Conservation (phyloP, 2,888 invertebrate genomes). For the Hypercompe scribonia region DNA sequence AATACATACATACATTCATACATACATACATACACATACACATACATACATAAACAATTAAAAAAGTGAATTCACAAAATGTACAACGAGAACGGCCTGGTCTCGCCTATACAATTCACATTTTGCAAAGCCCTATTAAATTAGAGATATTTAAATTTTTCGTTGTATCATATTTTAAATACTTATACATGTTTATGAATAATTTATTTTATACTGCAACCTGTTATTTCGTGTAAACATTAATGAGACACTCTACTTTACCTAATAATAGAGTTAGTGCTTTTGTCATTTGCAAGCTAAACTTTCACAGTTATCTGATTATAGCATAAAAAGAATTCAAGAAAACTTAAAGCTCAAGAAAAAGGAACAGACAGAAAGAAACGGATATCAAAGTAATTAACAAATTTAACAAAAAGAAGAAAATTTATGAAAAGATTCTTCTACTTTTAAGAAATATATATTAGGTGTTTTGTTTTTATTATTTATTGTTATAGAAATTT, state of each 20-base stretch:
- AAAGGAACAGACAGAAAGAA: not conserved
- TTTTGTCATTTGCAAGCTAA: not conserved
- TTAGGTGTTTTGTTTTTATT: not conserved
- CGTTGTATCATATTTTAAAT: not conserved
- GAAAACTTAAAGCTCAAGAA: not conserved
- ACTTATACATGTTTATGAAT: not conserved
- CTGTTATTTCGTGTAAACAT: not conserved
- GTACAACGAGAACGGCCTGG: too few relatives aligned
- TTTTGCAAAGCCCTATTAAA: conserved; percentile 4
- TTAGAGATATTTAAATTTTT: conserved; percentile 17
- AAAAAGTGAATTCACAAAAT: too few relatives aligned
- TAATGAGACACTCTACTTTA: not conserved
- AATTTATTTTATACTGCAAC: not conserved
- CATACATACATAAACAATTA: too few relatives aligned
- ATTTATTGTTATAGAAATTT: not conserved
- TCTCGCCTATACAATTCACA: conserved; percentile 6
- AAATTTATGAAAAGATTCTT: too few relatives aligned
- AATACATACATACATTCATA: too few relatives aligned
- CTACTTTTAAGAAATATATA: too few relatives aligned
- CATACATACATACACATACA: too few relatives aligned
- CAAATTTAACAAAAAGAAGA: not conserved
- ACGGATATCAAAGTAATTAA: not conserved
- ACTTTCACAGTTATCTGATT: not conserved
- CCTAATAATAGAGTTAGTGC: not conserved
- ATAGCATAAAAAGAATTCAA: not conserved